Evolutionary conservation across 2,888 invertebrate species (phyloP).

Genomic region (Agrotis clavis): DNA sequence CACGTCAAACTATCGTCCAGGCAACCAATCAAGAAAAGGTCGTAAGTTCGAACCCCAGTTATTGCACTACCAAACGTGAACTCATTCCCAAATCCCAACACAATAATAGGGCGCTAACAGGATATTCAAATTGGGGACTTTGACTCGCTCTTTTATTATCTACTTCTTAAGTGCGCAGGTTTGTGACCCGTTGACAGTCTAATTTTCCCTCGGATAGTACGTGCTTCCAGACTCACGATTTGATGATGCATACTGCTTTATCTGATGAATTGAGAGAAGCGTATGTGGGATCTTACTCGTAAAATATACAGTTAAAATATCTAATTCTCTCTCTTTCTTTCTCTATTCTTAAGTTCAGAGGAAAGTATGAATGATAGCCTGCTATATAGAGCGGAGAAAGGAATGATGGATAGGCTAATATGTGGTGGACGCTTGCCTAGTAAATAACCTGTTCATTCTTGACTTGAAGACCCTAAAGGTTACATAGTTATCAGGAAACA

Average conservation of each 20-base stretch:
- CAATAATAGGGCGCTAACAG: not conserved
- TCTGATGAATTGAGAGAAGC: not conserved
- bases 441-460: no score
- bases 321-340: not conserved
- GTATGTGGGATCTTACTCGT: no score
- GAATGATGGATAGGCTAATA: no score
- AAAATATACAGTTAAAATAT: not conserved
- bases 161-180: not conserved
- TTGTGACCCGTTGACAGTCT: not conserved
- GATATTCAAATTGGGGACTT: constrained; percentile 7
- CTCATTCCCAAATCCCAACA: not conserved
- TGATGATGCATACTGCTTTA: not conserved
- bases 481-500: no score
- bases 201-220: not conserved
- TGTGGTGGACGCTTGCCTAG: no score
- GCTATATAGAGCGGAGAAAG: no score
- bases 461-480: no score
- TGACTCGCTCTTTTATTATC: not conserved
- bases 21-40: not conserved
- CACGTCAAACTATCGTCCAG: no score
- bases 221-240: not conserved
- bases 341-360: not conserved
- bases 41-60: not conserved
- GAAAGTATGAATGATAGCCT: no score
- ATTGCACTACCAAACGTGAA: constrained; percentile 2